Conservation (phyloP, 2,113 vertebrate species). For the Trachemys scripta region DNA sequence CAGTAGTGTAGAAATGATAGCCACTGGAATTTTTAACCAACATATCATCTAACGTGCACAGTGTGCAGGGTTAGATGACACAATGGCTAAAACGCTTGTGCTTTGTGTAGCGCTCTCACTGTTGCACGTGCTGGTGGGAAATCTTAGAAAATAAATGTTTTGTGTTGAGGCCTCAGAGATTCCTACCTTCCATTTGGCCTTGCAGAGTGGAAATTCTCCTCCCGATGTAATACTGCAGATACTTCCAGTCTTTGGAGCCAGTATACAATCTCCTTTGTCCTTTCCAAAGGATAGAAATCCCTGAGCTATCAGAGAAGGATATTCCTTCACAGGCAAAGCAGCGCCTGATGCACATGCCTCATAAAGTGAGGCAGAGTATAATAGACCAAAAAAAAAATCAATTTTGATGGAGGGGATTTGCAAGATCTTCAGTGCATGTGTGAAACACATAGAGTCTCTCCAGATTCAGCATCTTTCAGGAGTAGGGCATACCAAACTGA, state of each 20-base stretch:
- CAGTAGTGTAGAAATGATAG: rapidly evolving
- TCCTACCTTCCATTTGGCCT: not conserved
- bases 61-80: rapidly evolving
- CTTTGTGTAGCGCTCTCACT: not conserved
- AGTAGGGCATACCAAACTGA: not conserved
- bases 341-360: not conserved
- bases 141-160: not conserved
- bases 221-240: too few species aligned
- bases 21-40: not conserved
- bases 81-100: not conserved
- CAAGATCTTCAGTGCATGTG: not conserved
- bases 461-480: not conserved
- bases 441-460: not conserved
- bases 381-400: not conserved
- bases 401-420: not conserved
- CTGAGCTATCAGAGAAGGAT: not conserved
- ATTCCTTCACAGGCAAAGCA: not conserved
- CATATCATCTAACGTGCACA: rapidly evolving
- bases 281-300: not conserved
- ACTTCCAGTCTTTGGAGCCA: not conserved
- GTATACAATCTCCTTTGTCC: not conserved
- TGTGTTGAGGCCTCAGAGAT: not conserved
- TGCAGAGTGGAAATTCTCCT: not conserved
- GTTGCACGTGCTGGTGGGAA: not conserved
- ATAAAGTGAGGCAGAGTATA: too few species aligned